Conservation (phyloP, 2,113 vertebrate species). For the Embiotoca jacksoni region DNA sequence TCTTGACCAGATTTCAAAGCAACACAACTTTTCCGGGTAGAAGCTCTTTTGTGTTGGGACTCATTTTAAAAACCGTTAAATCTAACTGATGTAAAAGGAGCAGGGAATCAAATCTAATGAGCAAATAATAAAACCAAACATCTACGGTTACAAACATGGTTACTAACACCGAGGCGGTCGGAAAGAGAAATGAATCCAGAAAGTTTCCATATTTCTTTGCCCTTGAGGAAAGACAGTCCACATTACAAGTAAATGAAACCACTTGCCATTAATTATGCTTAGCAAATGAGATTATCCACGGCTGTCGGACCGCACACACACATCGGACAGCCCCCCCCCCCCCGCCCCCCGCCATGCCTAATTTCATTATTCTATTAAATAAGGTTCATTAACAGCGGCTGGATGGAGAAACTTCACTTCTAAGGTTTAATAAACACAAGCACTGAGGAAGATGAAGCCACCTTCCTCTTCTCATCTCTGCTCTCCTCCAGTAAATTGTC, state of each 20-base stretch:
- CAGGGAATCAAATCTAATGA: background rate
- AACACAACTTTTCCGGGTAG: no score
- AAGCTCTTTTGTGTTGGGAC: no score
- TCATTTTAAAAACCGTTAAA: no score
- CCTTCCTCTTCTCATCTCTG: background rate
- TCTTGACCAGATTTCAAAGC: no score
- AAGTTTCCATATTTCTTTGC: constrained; percentile 63
- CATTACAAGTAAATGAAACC: constrained; percentile 62
- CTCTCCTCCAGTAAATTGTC: no score
- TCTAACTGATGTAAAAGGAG: background rate
- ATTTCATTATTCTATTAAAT: constrained; percentile 78
- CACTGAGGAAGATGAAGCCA: background rate
- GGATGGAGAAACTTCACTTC: constrained; percentile 27
- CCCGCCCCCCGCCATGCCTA: constrained; percentile 54
- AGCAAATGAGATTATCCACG: constrained; percentile 75
- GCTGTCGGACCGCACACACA: constrained; percentile 71
- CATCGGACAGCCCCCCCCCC: constrained; percentile 30
- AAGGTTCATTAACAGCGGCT: constrained; percentile 63
- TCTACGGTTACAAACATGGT: constrained; percentile 5
- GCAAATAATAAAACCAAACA: background rate
- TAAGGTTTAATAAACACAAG: constrained; percentile 48
- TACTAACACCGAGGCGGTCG: background rate
- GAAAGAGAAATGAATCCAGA: constrained; percentile 3
- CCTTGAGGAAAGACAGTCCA: constrained; percentile 70
- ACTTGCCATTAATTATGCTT: constrained; percentile 68